phyloP scores from a whole-genome alignment of 2,888 invertebrate genomes.

The Chelonus formosanus region DNA sequence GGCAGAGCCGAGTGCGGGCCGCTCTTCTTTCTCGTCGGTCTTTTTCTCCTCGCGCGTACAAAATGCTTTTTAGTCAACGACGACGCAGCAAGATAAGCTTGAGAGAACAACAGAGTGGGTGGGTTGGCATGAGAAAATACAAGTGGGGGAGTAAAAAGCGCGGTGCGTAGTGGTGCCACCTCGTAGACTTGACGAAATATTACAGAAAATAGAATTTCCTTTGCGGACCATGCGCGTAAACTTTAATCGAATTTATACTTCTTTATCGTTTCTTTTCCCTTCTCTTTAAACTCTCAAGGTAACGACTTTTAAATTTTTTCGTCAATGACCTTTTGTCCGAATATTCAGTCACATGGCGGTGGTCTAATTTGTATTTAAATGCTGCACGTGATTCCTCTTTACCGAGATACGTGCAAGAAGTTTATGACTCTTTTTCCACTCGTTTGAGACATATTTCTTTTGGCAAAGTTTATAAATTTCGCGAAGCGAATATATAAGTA shows the following conservation, averaged over 20 bases:
- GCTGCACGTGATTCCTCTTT: no score
- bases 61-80: slow-evolving; percentile 29
- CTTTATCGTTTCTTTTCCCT: background rate
- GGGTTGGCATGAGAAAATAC: background rate
- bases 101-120: slow-evolving; percentile 15
- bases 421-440: background rate
- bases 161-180: slow-evolving; percentile 57
- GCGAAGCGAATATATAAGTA: slow-evolving; percentile 28
- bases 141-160: slow-evolving; percentile 21
- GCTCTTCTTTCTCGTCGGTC: slow-evolving; percentile 11
- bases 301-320: no score
- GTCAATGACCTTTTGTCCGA: no score
- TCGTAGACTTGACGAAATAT: slow-evolving; percentile 58
- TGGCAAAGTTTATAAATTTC: slow-evolving; percentile 14
- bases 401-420: no score
- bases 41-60: slow-evolving; percentile 26
- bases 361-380: no score
- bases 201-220: slow-evolving; percentile 58
- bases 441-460: slow-evolving; percentile 14
- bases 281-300: background rate
- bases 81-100: slow-evolving; percentile 16
- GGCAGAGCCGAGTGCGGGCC: background rate
- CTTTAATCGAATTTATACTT: slow-evolving; percentile 44
- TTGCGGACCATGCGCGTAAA: slow-evolving; percentile 50
- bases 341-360: no score